These are phyloP conservation scores for Poecilia wingei DNA, from an alignment of 2,797 vertebrate species.

Conservation along the genomic window DNA sequence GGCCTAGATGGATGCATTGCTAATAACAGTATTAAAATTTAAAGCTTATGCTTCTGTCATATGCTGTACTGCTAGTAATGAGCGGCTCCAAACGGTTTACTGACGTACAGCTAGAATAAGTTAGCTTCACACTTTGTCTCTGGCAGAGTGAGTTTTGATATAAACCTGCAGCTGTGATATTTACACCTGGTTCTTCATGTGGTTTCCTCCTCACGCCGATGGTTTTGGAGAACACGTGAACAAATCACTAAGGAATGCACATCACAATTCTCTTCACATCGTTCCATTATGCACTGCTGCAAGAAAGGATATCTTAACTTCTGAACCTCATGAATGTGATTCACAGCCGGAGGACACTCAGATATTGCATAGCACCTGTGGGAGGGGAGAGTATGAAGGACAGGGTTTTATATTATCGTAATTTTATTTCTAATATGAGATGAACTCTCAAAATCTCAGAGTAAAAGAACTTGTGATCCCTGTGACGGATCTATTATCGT, in stretches of 20 bases:
- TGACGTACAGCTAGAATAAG: neutral
- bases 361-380: slow-evolving; percentile 2
- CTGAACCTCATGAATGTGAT: neutral
- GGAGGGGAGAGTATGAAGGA: neutral
- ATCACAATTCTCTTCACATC: neutral
- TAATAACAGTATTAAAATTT: neutral
- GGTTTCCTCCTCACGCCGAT: neutral
- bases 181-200: neutral
- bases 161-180: neutral
- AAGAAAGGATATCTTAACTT: slow-evolving; percentile 4
- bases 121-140: neutral
- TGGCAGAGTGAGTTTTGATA: neutral
- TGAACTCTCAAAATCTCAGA: slow-evolving; percentile 5
- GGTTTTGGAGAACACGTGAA: neutral
- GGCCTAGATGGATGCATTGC: neutral
- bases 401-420: neutral
- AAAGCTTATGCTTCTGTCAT: neutral
- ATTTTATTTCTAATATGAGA: slow-evolving; percentile 3
- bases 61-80: neutral
- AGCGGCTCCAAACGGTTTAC: neutral
- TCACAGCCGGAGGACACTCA: neutral
- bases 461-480: neutral
- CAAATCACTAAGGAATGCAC: neutral
- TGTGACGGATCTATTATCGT: slow-evolving; percentile 3
- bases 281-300: neutral